Base-by-base conservation (phyloP, 2,797 vertebrate species). In the Orientallactaga sibirica region DNA sequence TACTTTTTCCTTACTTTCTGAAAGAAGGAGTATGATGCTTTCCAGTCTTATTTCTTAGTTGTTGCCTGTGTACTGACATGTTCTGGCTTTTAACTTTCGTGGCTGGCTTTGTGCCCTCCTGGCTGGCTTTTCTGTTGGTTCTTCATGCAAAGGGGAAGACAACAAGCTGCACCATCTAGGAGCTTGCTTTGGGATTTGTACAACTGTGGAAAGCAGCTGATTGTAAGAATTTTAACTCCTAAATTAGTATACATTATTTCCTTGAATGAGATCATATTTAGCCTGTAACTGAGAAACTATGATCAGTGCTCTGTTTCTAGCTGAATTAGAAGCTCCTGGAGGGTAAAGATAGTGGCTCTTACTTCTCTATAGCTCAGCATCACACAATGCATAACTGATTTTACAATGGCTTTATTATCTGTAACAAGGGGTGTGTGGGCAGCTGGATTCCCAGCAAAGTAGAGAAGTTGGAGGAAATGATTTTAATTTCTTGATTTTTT, bases 61-160 rank as follows among this genome's bases (percentile, higher is more conserved):
- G 79, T 81, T 18, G 4, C 27, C 64, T 66, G 61, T 4, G 0
- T 77, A 67, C 18, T 66, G 16, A 90, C 66, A 19, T 81, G 86
- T 62, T 71, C 92, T 95, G 80, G 82, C 66, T 96, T 67, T 94
- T 83, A 74, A 73, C 33, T n/a, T 94, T 96, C 82, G 67, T 79
- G 89, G 71, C n/a, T 87, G 61, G 19, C 24, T 92, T 95, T 96
- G 93, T 48, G 48, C 48, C 48, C 48, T 48, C 48, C 48, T 48
- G 89, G 71, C n/a, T 87, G 61, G 19, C 24, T 92, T 95, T 96
- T 94, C 64, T 80, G 12, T 73, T 85, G 91, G 55, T 58, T 93
- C n/a, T 82, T 87, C 76, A 79, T 92, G 84, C 84, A 91, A 66
- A 94, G 92, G 84, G 87, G 90, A 90, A 92, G 24, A 62, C 48